These are phyloP conservation scores for Oreochromis spilurus DNA, from an alignment of 2,113 vertebrate species.

Conservation along the genomic window DNA sequence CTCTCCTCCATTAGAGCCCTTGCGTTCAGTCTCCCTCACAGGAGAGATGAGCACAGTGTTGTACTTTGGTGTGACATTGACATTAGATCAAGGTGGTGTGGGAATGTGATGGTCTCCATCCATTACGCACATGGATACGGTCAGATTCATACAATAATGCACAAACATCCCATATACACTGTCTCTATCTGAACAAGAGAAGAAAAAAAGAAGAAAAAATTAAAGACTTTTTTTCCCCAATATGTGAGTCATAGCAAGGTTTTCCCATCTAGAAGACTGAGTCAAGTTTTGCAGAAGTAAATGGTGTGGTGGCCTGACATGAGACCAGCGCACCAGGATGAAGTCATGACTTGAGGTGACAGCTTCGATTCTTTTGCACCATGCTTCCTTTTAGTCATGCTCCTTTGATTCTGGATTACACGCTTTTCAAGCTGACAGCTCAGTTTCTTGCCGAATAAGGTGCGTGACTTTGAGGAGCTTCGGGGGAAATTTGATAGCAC, in stretches of 20 bases:
- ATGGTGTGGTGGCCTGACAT: constrained; percentile 32
- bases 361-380: constrained; percentile 18
- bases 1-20: constrained; percentile 25
- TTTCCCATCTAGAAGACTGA: constrained; percentile 17
- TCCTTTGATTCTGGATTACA: constrained; percentile 8
- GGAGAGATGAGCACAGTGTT: constrained; percentile 54
- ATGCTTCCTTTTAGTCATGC: background rate
- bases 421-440: background rate
- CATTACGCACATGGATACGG: background rate
- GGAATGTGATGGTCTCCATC: constrained; percentile 26
- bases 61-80: constrained; percentile 66
- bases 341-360: constrained; percentile 34
- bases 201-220: background rate
- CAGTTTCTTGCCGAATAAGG: background rate
- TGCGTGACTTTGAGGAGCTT: background rate
- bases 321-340: constrained; percentile 25
- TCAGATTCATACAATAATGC: background rate
- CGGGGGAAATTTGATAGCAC: background rate
- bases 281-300: constrained; percentile 32
- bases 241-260: constrained; percentile 25
- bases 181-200: background rate
- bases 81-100: constrained; percentile 53
- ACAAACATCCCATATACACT: background rate
- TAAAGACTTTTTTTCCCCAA: background rate
- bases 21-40: constrained; percentile 26